These are phyloP conservation scores for Thalassaphorura encarpata DNA, from an alignment of 1,140 invertebrate species.

Conservation along the genomic window DNA sequence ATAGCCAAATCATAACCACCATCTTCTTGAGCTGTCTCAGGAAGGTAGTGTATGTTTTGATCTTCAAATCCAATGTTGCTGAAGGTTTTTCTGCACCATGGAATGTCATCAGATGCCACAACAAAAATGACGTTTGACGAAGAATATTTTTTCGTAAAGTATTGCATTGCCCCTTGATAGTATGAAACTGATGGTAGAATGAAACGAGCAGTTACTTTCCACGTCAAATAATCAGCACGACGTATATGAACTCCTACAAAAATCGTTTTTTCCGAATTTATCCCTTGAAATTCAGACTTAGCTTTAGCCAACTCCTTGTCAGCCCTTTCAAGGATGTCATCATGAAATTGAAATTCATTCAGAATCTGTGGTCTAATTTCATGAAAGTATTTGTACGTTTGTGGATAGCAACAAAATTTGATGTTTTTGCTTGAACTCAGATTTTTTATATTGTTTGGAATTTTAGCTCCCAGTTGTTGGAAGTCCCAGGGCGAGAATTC, in stretches of 20 bases:
- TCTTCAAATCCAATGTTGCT: background rate
- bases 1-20: slow-evolving; percentile 1
- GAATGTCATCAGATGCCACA: background rate
- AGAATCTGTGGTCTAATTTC: background rate
- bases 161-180: background rate
- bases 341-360: background rate
- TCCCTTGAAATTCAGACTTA: background rate
- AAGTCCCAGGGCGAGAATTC: too few species aligned
- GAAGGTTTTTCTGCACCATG: background rate
- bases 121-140: background rate
- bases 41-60: background rate
- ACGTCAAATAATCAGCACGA: background rate
- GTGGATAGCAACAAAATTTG: background rate
- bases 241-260: background rate
- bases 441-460: background rate
- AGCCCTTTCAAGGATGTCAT: background rate
- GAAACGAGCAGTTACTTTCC: background rate
- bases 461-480: too few species aligned
- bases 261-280: background rate
- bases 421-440: background rate
- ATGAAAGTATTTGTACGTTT: background rate
- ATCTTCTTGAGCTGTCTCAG: background rate
- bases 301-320: background rate
- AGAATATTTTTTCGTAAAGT: background rate
- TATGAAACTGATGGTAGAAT: background rate